Conservation (phyloP, 2,888 invertebrate species). For the Ellobium chinense region DNA sequence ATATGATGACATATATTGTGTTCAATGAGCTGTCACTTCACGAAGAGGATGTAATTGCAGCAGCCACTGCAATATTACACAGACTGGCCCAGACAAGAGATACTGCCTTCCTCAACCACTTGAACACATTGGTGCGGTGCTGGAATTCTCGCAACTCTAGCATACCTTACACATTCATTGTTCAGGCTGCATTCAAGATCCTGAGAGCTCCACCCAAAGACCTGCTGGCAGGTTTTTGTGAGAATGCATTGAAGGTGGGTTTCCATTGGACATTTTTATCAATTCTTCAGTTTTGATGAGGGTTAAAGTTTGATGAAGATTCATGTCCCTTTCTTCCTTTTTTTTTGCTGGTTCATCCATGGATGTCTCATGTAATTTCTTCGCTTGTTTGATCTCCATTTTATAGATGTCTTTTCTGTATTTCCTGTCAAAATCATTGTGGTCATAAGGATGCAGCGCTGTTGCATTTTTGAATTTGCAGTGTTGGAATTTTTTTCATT, state of each 20-base stretch:
- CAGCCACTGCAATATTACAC: slow-evolving; percentile 23
- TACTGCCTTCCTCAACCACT: slow-evolving; percentile 8
- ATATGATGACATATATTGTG: slow-evolving; percentile 34
- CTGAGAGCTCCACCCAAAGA: slow-evolving; percentile 41
- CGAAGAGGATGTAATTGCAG: slow-evolving; percentile 37
- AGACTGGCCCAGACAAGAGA: slow-evolving; percentile 31
- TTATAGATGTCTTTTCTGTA: too few relatives aligned
- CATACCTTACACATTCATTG: slow-evolving; percentile 37
- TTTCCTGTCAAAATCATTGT: too few relatives aligned
- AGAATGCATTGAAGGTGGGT: slow-evolving; percentile 35
- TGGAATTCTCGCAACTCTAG: slow-evolving; percentile 10
- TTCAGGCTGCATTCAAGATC: slow-evolving; percentile 44
- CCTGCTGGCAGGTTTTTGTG: slow-evolving; percentile 40
- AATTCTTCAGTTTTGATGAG: too few relatives aligned
- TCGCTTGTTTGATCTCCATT: too few relatives aligned
- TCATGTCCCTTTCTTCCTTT: neutral
- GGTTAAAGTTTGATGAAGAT: too few relatives aligned
- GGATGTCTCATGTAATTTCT: too few relatives aligned
- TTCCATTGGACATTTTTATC: too few relatives aligned
- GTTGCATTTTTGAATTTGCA: too few relatives aligned
- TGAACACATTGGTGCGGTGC: slow-evolving; percentile 27
- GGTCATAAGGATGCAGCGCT: too few relatives aligned
- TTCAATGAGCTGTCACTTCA: slow-evolving; percentile 1
- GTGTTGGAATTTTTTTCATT: too few relatives aligned
- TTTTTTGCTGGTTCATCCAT: neutral